Conservation (phyloP, 2,113 vertebrate species). For the Xiphias gladius region DNA sequence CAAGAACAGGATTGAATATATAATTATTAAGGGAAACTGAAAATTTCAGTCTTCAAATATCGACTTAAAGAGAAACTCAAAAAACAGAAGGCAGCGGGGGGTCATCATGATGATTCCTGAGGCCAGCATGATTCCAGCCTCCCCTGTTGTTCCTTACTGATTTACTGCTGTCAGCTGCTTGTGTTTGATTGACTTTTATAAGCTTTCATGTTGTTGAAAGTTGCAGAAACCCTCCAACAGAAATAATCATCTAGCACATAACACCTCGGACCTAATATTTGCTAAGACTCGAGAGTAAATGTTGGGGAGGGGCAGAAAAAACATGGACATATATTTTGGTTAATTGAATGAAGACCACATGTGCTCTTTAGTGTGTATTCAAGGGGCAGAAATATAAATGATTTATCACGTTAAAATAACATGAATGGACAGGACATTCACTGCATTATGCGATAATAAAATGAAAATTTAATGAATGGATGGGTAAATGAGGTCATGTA, state of each 20-base stretch:
- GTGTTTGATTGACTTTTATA: slow-evolving; percentile 48
- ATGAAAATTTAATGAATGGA: slow-evolving; percentile 63
- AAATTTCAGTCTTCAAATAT: slow-evolving; percentile 54
- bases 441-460: slow-evolving; percentile 56
- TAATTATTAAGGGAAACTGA: slow-evolving; percentile 63
- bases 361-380: slow-evolving; percentile 49
- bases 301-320: not conserved
- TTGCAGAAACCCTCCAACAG: slow-evolving; percentile 28
- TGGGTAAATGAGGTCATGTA: slow-evolving; percentile 63
- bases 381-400: slow-evolving; percentile 55
- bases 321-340: slow-evolving; percentile 20
- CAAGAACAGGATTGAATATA: slow-evolving; percentile 35
- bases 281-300: not conserved
- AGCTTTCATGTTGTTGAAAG: slow-evolving; percentile 38
- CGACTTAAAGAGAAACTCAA: slow-evolving; percentile 44
- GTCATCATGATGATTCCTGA: slow-evolving; percentile 48
- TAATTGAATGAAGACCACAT: slow-evolving; percentile 45
- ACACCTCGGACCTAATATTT: slow-evolving; percentile 26
- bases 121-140: slow-evolving; percentile 34
- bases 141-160: slow-evolving; percentile 48
- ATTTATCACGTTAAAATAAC: slow-evolving; percentile 66
- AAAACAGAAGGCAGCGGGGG: slow-evolving; percentile 53
- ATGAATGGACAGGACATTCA: slow-evolving; percentile 53
- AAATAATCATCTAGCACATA: slow-evolving; percentile 24
- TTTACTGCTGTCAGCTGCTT: slow-evolving; percentile 39